Percentiles rank a stretch among this genome's conserved stretches.
Evolutionary conservation across 35 echinoderm and acorn worm species (phyloP).

Genomic region (Holothuria glaberrima): DNA sequence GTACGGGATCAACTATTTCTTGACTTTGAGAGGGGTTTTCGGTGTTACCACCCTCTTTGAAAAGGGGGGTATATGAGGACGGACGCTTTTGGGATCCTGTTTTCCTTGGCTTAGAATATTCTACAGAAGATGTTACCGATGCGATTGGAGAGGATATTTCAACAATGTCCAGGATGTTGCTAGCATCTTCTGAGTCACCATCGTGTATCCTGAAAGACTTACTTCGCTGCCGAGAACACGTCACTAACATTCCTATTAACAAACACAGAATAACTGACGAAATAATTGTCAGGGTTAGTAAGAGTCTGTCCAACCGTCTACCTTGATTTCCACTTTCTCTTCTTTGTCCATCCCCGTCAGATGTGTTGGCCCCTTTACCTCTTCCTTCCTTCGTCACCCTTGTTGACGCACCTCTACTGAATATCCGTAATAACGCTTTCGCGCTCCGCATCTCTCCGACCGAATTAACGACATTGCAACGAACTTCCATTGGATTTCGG

Average conservation of each 20-base stretch:
- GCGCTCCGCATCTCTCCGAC: slow-evolving; percentile 23
- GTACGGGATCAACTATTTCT: not conserved
- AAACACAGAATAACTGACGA: slow-evolving; percentile 5
- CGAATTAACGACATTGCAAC: slow-evolving; percentile 15
- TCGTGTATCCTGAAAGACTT: not conserved
- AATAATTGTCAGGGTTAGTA: slow-evolving; percentile 15
- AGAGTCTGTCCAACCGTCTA: not conserved
- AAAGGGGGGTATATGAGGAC: slow-evolving; percentile 37
- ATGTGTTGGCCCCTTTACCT: not conserved
- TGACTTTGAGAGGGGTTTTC: not conserved
- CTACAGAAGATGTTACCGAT: slow-evolving; percentile 30
- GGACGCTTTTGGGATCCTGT: not conserved
- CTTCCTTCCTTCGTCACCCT: not conserved
- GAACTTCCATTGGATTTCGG: slow-evolving; percentile 36
- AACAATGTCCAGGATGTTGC: not conserved
- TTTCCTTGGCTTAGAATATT: slow-evolving; percentile 22
- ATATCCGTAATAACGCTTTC: slow-evolving; percentile 25
- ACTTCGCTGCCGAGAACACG: not conserved
- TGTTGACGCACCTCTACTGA: not conserved
- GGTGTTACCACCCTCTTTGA: not conserved
- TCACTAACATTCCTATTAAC: slow-evolving; percentile 5
- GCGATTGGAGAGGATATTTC: slow-evolving; percentile 27
- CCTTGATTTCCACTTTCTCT: not conserved
- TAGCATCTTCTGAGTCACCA: not conserved
- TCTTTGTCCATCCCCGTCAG: not conserved